phyloP scores from a whole-genome alignment of 2,888 invertebrate species.

The Lycaena phlaeas region DNA sequence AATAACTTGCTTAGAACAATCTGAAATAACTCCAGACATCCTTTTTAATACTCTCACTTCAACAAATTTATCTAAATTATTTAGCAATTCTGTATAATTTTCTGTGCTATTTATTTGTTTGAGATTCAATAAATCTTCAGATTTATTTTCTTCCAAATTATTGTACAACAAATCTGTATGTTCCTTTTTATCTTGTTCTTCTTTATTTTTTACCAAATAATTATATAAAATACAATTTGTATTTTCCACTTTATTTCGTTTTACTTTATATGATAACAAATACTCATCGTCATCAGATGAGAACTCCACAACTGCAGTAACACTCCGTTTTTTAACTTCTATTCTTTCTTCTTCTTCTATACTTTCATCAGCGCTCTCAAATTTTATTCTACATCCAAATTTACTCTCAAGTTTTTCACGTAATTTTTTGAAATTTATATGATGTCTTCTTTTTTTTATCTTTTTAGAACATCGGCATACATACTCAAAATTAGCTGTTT shows the following conservation, averaged over 20 bases:
- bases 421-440: background rate
- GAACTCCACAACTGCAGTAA: background rate
- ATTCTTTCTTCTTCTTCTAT: background rate
- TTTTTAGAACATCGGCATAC: background rate
- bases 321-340: background rate
- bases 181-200: too few relatives aligned
- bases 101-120: too few relatives aligned
- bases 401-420: background rate
- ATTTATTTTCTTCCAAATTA: too few relatives aligned
- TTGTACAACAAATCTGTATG: too few relatives aligned
- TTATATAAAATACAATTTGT: too few relatives aligned
- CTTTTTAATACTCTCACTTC: background rate
- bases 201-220: too few relatives aligned
- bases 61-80: too few relatives aligned
- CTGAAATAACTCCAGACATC: background rate
- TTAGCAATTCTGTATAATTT: too few relatives aligned
- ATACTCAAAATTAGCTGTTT: background rate
- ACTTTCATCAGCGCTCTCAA: background rate
- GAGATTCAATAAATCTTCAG: too few relatives aligned
- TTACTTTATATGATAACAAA: background rate
- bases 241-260: background rate
- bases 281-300: background rate
- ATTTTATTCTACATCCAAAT: background rate
- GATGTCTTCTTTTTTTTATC: background rate
- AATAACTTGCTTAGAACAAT: slow-evolving; percentile 6